phyloP scores from a whole-genome alignment of 2,797 vertebrate species.

The Xyrichtys novacula region DNA sequence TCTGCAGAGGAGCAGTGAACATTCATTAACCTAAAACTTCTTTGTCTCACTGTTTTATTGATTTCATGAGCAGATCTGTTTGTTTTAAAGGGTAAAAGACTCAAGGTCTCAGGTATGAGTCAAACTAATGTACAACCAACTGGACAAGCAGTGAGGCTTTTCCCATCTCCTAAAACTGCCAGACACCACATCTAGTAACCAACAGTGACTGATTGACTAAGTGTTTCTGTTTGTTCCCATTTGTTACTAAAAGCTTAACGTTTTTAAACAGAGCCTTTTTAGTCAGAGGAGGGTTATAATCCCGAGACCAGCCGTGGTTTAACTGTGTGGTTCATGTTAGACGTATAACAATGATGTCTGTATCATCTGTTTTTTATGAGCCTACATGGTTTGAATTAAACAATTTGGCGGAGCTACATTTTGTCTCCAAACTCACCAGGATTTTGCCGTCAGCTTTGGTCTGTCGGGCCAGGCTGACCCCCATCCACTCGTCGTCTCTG shows the following conservation, averaged over 20 bases:
- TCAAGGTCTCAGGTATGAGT: too few relatives aligned
- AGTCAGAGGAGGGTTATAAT: conserved; percentile 37
- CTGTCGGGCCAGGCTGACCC: conserved; percentile 96
- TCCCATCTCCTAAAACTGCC: too few relatives aligned
- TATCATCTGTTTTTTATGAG: conserved; percentile 64
- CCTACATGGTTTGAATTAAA: conserved; percentile 59
- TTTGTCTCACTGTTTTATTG: too few relatives aligned
- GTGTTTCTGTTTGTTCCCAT: not conserved
- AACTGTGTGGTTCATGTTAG: conserved; percentile 58
- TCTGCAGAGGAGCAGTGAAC: too few relatives aligned
- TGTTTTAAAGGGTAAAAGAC: too few relatives aligned
- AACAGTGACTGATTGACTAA: too few relatives aligned
- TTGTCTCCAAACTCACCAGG: conserved; percentile 87
- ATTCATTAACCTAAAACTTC: too few relatives aligned
- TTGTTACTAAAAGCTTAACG: too few relatives aligned
- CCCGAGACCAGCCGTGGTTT: conserved; percentile 71
- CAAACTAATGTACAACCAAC: too few relatives aligned
- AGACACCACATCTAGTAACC: too few relatives aligned
- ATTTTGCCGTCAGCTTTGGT: conserved; percentile 89
- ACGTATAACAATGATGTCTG: conserved; percentile 74
- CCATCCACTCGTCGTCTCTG: conserved; percentile 98
- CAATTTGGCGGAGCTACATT: conserved; percentile 27
- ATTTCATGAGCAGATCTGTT: too few relatives aligned
- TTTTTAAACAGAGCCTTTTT: conserved; percentile 30
- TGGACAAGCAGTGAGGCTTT: too few relatives aligned